These are phyloP conservation scores for Dioctria linearis DNA, from an alignment of 2,888 invertebrate genomes.

Conservation along the genomic window DNA sequence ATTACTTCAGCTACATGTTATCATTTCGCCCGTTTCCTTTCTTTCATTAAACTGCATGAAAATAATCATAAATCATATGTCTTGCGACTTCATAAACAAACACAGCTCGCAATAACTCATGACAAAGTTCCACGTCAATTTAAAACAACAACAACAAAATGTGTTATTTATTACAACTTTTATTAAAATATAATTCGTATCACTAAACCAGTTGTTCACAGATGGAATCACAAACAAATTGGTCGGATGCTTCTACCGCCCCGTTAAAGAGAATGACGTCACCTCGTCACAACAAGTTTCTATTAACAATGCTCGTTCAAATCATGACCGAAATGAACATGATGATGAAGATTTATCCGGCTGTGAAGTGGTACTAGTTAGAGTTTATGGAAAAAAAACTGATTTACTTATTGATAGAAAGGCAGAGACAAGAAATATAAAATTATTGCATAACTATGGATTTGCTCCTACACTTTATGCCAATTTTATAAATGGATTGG, in stretches of 20 bases:
- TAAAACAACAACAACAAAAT: conserved; percentile 15
- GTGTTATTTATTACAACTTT: conserved; percentile 30
- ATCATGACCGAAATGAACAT: conserved; percentile 50
- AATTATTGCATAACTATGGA: conserved; percentile 79
- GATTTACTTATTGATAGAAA: conserved; percentile 92
- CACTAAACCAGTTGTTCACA: conserved; percentile 82
- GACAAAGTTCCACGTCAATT: not conserved
- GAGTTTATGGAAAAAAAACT: conserved; percentile 94
- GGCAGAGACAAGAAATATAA: conserved; percentile 80
- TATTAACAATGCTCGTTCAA: conserved; percentile 53
- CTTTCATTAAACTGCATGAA: too few relatives aligned
- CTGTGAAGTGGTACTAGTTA: conserved; percentile 83
- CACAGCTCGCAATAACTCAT: not conserved
- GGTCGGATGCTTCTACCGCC: conserved; percentile 78
- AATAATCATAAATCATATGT: too few relatives aligned
- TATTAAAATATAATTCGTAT: conserved; percentile 57
- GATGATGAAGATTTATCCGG: conserved; percentile 62
- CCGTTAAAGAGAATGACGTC: conserved; percentile 60
- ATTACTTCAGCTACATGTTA: conserved; percentile 10
- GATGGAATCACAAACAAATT: conserved; percentile 96
- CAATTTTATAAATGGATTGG: conserved; percentile 93
- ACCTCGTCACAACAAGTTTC: conserved; percentile 55
- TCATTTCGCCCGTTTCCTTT: not conserved
- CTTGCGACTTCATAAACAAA: not conserved
- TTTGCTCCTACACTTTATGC: conserved; percentile 91